phyloP scores from a whole-genome alignment of 2,797 vertebrate genomes.

The Catamblyrhynchus diadema region DNA sequence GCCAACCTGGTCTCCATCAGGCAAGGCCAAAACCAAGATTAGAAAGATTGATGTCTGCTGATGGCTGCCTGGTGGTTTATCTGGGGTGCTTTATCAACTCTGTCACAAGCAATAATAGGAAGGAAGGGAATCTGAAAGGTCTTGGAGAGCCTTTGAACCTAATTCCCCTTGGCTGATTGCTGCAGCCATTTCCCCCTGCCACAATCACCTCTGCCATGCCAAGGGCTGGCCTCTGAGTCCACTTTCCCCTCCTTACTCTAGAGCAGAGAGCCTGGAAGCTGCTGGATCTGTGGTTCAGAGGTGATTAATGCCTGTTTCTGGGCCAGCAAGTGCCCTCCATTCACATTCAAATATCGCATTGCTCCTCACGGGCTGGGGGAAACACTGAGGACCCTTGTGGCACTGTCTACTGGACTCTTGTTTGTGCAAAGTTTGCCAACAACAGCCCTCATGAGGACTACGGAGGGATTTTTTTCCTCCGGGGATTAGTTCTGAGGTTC shows the following conservation, averaged over 20 bases:
- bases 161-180: background rate
- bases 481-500: background rate
- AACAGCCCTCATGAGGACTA: background rate
- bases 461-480: background rate
- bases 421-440: slow-evolving; percentile 44
- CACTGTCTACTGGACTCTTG: background rate
- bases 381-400: slow-evolving; percentile 11
- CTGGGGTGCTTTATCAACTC: slow-evolving; percentile 7
- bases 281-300: slow-evolving; percentile 4
- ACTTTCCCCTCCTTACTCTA: background rate
- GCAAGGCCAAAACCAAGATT: slow-evolving; percentile 18
- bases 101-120: background rate
- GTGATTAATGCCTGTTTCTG: slow-evolving; percentile 8
- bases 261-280: background rate
- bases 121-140: background rate
- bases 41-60: slow-evolving; percentile 1
- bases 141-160: background rate
- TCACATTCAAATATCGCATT: slow-evolving; percentile 54
- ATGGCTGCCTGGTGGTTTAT: slow-evolving; percentile 1
- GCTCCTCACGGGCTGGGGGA: background rate
- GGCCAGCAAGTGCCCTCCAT: background rate
- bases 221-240: background rate
- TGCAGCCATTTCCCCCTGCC: background rate
- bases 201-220: background rate
- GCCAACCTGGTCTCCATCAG: background rate